A percentile compares a stretch with the other conserved stretches of the same genome.
phyloP scores from a whole-genome alignment of 2,888 invertebrate species.

The Epicampocera succincta region DNA sequence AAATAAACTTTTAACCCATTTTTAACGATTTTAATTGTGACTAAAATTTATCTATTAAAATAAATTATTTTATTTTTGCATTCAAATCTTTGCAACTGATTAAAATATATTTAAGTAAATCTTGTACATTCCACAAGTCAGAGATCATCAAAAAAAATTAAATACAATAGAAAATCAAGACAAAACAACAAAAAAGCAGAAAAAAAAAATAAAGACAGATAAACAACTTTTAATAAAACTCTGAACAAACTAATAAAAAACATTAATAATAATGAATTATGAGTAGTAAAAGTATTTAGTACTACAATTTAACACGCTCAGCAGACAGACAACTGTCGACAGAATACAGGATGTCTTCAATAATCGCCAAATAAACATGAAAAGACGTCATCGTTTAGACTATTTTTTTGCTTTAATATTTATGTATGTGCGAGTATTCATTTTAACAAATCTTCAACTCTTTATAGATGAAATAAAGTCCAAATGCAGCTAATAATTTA shows the following conservation, averaged over 20 bases:
- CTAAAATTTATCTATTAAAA: slow-evolving; percentile 4
- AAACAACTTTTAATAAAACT: slow-evolving; percentile 59
- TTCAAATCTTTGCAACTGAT: slow-evolving; percentile 52
- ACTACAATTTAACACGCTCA: slow-evolving; percentile 45
- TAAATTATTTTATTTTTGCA: slow-evolving; percentile 15
- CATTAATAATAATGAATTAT: slow-evolving; percentile 69
- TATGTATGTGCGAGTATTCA: slow-evolving; percentile 12
- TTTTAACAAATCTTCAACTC: slow-evolving; percentile 63
- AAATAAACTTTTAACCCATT: slow-evolving; percentile 60
- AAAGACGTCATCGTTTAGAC: slow-evolving; percentile 64
- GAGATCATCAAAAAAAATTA: slow-evolving; percentile 57
- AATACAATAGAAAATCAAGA: slow-evolving; percentile 35
- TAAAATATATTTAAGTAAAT: slow-evolving; percentile 61
- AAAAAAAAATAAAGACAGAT: slow-evolving; percentile 1
- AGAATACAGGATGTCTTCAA: slow-evolving; percentile 72
- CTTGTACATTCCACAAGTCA: slow-evolving; percentile 60
- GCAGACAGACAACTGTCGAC: slow-evolving; percentile 7
- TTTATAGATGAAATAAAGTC: slow-evolving; percentile 67
- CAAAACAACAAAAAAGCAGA: not conserved
- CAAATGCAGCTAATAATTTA: slow-evolving; percentile 68
- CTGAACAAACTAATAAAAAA: slow-evolving; percentile 66
- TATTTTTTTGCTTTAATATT: slow-evolving; percentile 25
- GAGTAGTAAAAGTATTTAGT: slow-evolving; percentile 63
- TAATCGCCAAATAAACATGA: slow-evolving; percentile 70
- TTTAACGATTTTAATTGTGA: slow-evolving; percentile 30